Percentiles rank a stretch among this genome's conserved stretches.
These are phyloP conservation scores for Cyphomyrmex costatus DNA, from an alignment of 1,140 invertebrate genomes.

Conservation along the genomic window DNA sequence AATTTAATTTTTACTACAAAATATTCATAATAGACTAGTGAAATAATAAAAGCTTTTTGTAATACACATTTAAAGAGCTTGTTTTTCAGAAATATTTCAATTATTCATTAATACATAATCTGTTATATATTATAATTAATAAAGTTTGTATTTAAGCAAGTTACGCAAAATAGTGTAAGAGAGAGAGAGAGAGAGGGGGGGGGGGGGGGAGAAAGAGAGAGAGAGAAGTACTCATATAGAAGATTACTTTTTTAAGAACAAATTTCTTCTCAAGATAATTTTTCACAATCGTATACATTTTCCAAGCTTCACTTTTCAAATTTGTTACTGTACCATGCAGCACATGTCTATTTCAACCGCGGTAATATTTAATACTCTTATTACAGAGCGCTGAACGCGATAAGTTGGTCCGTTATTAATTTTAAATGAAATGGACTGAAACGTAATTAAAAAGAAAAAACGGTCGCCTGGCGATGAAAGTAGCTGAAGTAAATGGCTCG, in stretches of 20 bases:
- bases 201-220: too few relatives aligned
- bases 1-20: not conserved
- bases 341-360: slow-evolving; percentile 42
- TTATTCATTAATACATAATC: not conserved
- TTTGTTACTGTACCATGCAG: slow-evolving; percentile 34
- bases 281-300: slow-evolving; percentile 1
- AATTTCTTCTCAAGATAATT: slow-evolving; percentile 28
- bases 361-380: slow-evolving; percentile 60
- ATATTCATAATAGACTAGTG: not conserved
- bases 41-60: not conserved
- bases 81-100: not conserved
- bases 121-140: not conserved
- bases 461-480: slow-evolving; percentile 69
- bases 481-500: slow-evolving; percentile 73
- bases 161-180: not conserved
- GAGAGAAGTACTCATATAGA: not conserved
- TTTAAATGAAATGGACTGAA: slow-evolving; percentile 72
- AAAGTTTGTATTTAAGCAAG: not conserved
- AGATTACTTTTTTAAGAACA: not conserved
- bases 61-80: not conserved
- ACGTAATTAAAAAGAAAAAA: slow-evolving; percentile 70
- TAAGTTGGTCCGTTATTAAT: slow-evolving; percentile 71
- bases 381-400: slow-evolving; percentile 39
- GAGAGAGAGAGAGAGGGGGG: too few relatives aligned
- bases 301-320: slow-evolving; percentile 14